Conservation (phyloP, 2,113 vertebrate species). For the Sakesphorus luctuosus region DNA sequence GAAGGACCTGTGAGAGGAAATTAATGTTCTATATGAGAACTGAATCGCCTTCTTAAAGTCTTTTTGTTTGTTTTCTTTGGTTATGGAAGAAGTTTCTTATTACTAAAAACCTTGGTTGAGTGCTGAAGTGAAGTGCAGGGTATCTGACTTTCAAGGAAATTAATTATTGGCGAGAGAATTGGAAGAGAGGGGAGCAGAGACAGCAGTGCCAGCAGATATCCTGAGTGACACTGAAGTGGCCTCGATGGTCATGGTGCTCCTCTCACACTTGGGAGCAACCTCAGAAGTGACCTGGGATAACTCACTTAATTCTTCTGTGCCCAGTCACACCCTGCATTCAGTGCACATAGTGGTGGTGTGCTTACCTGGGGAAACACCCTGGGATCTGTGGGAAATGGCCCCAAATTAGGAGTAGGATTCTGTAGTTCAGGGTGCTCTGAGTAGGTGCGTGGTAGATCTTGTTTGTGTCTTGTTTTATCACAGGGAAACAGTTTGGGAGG, state of each 20-base stretch:
- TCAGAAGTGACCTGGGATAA: neutral
- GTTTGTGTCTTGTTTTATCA: neutral
- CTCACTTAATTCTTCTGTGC: neutral
- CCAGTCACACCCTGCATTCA: accelerated
- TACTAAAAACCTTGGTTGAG: neutral
- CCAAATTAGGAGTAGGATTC: neutral
- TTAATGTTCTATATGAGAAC: neutral
- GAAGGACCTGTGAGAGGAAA: neutral
- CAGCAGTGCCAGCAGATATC: too few species aligned
- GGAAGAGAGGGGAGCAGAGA: neutral
- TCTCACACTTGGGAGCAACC: neutral
- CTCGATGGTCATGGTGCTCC: neutral
- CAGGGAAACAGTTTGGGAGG: neutral
- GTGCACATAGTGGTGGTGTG: neutral
- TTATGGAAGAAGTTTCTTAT: neutral
- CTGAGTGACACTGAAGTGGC: neutral
- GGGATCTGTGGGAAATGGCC: neutral
- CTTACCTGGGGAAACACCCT: neutral
- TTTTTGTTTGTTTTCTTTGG: neutral
- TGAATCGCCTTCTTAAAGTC: neutral
- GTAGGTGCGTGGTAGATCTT: neutral
- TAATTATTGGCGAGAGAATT: neutral
- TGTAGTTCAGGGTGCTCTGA: neutral
- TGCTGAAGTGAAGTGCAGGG: neutral
- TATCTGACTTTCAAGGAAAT: neutral